A percentile compares a stretch with the other conserved stretches of the same genome.
These are phyloP conservation scores for Eupeodes corollae DNA, from an alignment of 1,140 invertebrate genomes.

Conservation along the genomic window DNA sequence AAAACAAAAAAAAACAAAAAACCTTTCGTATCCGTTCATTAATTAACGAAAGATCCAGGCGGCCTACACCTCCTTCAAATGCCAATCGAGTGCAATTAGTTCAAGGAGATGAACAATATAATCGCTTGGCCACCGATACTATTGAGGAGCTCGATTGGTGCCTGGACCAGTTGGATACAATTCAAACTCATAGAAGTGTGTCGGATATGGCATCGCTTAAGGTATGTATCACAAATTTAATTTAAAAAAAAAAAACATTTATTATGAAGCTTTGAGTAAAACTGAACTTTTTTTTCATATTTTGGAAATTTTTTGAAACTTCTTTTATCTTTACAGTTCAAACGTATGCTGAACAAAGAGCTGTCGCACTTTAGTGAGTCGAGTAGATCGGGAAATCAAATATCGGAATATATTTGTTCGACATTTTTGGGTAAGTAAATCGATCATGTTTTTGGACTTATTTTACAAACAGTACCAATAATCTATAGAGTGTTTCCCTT, in stretches of 20 bases:
- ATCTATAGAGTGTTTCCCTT: too few relatives aligned
- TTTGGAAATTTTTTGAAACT: slow-evolving; percentile 1
- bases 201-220: slow-evolving; percentile 99
- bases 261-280: neutral
- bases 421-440: slow-evolving; percentile 88
- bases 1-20: too few relatives aligned
- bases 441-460: neutral
- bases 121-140: slow-evolving; percentile 87
- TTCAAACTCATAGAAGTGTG: slow-evolving; percentile 97
- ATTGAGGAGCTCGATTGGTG: slow-evolving; percentile 99
- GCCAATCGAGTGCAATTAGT: slow-evolving; percentile 25
- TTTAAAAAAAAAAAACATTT: neutral
- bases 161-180: slow-evolving; percentile 96
- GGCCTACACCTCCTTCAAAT: slow-evolving; percentile 30
- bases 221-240: slow-evolving; percentile 45
- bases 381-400: slow-evolving; percentile 97
- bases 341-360: slow-evolving; percentile 98
- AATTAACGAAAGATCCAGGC: slow-evolving; percentile 27
- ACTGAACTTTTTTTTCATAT: neutral
- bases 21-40: too few relatives aligned
- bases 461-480: too few relatives aligned
- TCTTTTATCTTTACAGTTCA: slow-evolving; percentile 70
- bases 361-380: slow-evolving; percentile 98
- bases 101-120: slow-evolving; percentile 75
- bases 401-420: slow-evolving; percentile 97